These are phyloP conservation scores for Coleophora flavipennella DNA, from an alignment of 2,888 invertebrate species.

Conservation along the genomic window DNA sequence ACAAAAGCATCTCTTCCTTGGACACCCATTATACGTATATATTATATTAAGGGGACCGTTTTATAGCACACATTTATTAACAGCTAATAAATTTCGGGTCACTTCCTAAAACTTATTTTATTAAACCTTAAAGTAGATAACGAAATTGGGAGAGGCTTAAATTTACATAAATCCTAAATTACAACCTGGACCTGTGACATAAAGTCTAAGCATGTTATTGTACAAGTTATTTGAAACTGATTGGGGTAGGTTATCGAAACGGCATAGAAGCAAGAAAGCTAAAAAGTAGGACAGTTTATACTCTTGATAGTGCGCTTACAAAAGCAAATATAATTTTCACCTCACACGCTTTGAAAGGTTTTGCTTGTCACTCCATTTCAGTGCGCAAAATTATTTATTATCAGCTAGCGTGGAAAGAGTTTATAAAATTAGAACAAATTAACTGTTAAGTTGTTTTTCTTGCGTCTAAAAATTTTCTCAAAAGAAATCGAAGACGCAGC, in stretches of 20 bases:
- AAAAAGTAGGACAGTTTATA: slow-evolving; percentile 6
- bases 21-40: too few species aligned
- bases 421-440: too few species aligned
- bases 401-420: too few species aligned
- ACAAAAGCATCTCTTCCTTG: too few species aligned
- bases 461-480: too few species aligned
- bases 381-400: too few species aligned
- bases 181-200: slow-evolving; percentile 69
- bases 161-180: slow-evolving; percentile 57
- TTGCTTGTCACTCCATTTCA: too few species aligned
- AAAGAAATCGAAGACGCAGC: too few species aligned
- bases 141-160: slow-evolving; percentile 52
- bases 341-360: too few species aligned
- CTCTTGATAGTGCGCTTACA: neutral
- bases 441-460: too few species aligned
- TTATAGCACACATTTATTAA: slow-evolving; percentile 62
- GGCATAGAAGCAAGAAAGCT: slow-evolving; percentile 57
- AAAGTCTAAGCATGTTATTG: slow-evolving; percentile 32
- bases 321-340: too few species aligned
- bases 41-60: slow-evolving; percentile 45
- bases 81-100: slow-evolving; percentile 49
- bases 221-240: slow-evolving; percentile 48
- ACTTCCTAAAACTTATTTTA: slow-evolving; percentile 48
- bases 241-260: slow-evolving; percentile 45
- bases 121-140: slow-evolving; percentile 63